Conservation (phyloP, 2,113 vertebrate genomes). For the Azemiops feae region DNA sequence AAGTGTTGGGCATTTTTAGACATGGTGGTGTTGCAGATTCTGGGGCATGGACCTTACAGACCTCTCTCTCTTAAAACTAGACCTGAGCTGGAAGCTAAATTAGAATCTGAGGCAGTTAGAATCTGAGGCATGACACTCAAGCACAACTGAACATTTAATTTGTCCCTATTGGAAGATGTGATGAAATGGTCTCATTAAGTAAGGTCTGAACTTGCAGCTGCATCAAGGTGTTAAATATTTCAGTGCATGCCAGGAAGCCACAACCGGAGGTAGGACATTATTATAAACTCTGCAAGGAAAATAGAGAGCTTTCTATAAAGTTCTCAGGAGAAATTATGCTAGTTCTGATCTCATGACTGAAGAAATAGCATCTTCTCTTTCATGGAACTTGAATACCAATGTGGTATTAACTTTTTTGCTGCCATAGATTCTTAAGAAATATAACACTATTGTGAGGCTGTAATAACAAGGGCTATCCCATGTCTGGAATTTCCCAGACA, state of each 20-base stretch:
- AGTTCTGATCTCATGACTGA: not conserved
- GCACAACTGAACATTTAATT: not conserved
- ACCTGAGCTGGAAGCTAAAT: not conserved
- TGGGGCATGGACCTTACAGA: not conserved
- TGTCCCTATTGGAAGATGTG: not conserved
- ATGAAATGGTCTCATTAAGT: not conserved
- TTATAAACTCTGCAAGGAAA: not conserved
- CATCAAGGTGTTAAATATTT: slow-evolving; percentile 16
- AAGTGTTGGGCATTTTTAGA: not conserved
- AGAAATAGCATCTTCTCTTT: not conserved
- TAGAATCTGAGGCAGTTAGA: not conserved
- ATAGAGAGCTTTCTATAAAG: not conserved
- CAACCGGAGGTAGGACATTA: not conserved
- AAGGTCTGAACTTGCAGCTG: slow-evolving; percentile 1
- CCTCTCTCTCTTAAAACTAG: not conserved
- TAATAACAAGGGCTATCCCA: not conserved
- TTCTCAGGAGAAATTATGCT: not conserved
- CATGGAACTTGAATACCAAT: not conserved
- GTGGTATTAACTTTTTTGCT: not conserved
- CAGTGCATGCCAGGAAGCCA: not conserved
- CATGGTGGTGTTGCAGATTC: not conserved
- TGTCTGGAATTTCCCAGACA: not conserved
- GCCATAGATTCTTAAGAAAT: not conserved
- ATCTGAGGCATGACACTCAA: not conserved
- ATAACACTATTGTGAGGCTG: not conserved